Evolutionary conservation across 2,797 vertebrate genomes (phyloP).

Genomic region (Sphaeramia orbicularis): DNA sequence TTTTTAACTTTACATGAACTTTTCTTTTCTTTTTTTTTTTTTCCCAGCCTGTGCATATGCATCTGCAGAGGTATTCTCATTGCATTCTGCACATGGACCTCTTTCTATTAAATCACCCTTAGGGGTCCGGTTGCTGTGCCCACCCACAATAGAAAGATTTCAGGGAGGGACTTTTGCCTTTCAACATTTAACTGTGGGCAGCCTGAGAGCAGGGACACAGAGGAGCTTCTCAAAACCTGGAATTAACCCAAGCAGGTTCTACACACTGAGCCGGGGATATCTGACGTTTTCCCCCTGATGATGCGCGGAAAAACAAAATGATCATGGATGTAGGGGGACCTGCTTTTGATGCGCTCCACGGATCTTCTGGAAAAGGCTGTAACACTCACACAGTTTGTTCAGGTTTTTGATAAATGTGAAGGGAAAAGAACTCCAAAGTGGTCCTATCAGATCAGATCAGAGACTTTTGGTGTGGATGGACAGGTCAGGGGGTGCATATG

Average conservation of each 20-base stretch:
- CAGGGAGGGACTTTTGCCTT: constrained; percentile 73
- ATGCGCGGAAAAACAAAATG: constrained; percentile 8
- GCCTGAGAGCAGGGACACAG: constrained; percentile 54
- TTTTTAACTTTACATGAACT: no score
- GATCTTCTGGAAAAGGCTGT: no score
- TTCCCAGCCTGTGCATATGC: no score
- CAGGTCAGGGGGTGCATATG: constrained; percentile 59
- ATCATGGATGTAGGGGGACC: constrained; percentile 70
- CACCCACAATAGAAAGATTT: constrained; percentile 69
- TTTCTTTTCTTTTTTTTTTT: no score
- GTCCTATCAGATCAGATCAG: background rate
- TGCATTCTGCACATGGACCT: constrained; percentile 6
- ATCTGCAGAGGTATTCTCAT: no score
- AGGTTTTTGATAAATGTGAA: constrained; percentile 19
- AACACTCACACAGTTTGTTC: background rate
- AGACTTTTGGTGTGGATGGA: constrained; percentile 62
- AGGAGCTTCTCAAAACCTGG: constrained; percentile 72
- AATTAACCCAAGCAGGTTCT: constrained; percentile 40
- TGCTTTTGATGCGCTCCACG: no score
- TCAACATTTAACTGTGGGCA: constrained; percentile 73
- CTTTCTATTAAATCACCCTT: constrained; percentile 36
- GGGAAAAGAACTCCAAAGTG: constrained; percentile 1
- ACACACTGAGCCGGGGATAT: background rate
- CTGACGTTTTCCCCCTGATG: background rate
- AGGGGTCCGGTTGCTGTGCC: constrained; percentile 53